Evolutionary conservation across 2,888 invertebrate species (phyloP), one percentile per base, ranked within the genome.

Genomic region (Andrena hattorfiana): DNA sequence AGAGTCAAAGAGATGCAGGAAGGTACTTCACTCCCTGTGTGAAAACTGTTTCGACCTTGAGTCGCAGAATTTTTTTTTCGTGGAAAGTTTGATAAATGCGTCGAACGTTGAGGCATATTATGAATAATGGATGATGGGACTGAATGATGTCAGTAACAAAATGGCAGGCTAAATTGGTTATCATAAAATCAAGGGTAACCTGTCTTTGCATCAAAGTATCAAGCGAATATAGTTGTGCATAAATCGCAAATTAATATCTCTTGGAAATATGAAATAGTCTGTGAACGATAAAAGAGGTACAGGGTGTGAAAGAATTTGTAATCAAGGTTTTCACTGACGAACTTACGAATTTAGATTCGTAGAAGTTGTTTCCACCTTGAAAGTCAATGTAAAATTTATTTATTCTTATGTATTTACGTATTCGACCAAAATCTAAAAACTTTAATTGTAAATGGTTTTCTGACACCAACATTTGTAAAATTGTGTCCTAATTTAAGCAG

Each of bases 111-210:
- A 26, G 35, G 13, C 6, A 23, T 26, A 30, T 26, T 56, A 79
- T 76, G 77, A 77, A 77, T 79, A 79, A 79, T 78, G 78, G 77
- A 78, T 75, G 67, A 67, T 51, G 51, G 59, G 49, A 60, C 30
- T 70, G 63, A 51, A 77, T 77, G 62, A 78, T 42, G 62, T 48
- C 51, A 23, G 67, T 68, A 78, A 78, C 76, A 32, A 78, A 68
- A 68, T 76, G 42, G 76, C 62, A 30, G 42, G n/a, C 35, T 60
- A 77, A 77, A 77, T 66, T 77, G 66, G 48, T 67, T 28, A 7
- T n/a, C 10, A 30, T 26, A 76, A 76, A 67, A 30, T 51, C 35
- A 74, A 77, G 60, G 56, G 60, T 74, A 60, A 77, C 62, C 59
- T 16, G 48, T 26, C 8, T 13, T n/a, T 23, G 59, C 26, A 67